Conservation (phyloP, 2,888 invertebrate species). For the Drosophila neutralis region DNA sequence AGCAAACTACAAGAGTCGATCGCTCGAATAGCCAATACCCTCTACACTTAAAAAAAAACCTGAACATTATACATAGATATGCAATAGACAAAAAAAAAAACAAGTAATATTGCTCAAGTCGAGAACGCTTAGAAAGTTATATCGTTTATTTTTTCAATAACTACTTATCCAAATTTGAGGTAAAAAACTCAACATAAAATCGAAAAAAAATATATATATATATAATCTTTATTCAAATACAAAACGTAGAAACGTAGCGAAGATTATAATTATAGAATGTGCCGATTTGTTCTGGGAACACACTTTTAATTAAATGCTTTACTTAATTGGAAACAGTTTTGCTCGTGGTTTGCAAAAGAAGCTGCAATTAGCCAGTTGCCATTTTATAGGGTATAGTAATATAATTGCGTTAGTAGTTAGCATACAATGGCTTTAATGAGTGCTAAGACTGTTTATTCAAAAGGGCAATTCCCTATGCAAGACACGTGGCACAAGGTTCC, state of each 20-base stretch:
- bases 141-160: neutral
- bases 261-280: neutral
- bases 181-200: neutral
- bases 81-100: neutral
- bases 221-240: neutral
- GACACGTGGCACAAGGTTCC: conserved; percentile 34
- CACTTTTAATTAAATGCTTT: neutral
- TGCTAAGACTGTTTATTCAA: conserved; percentile 7
- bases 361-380: neutral
- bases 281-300: neutral
- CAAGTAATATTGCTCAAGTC: neutral
- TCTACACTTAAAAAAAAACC: neutral
- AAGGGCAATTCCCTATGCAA: conserved; percentile 42
- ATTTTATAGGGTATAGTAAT: neutral
- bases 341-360: neutral
- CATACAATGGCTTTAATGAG: conserved; percentile 25
- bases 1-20: neutral
- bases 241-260: neutral
- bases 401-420: conserved; percentile 2
- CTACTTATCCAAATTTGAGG: neutral
- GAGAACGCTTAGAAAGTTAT: neutral
- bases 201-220: neutral
- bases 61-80: neutral
- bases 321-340: neutral
- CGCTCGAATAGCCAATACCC: conserved; percentile 14